These are phyloP conservation scores for Vandiemenella viatica DNA, from an alignment of 2,888 invertebrate species.

Conservation along the genomic window DNA sequence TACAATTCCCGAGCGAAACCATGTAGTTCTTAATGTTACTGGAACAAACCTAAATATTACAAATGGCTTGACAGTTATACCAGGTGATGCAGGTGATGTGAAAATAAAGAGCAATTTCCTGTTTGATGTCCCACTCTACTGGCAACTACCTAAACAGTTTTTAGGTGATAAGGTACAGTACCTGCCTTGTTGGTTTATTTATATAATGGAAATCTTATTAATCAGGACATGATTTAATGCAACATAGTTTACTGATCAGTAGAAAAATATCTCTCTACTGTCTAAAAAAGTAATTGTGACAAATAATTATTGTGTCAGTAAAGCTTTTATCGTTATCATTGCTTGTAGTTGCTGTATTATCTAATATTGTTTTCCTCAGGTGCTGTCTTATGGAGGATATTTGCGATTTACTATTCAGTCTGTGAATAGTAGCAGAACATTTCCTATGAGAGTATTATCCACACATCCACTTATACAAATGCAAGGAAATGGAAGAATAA, in stretches of 20 bases:
- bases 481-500: conserved; percentile 52
- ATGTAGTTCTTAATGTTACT: conserved; percentile 26
- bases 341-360: too few relatives aligned
- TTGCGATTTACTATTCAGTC: conserved; percentile 58
- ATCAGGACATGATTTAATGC: too few relatives aligned
- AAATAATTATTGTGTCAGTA: too few relatives aligned
- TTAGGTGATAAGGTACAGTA: conserved; percentile 59
- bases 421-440: conserved; percentile 43
- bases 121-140: conserved; percentile 59
- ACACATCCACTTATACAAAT: conserved; percentile 69
- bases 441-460: conserved; percentile 35
- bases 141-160: conserved; percentile 65
- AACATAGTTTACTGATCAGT: too few relatives aligned
- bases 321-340: too few relatives aligned
- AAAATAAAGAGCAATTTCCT: conserved; percentile 36
- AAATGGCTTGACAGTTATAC: conserved; percentile 45
- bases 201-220: too few relatives aligned
- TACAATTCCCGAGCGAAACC: conserved; percentile 15
- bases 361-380: conserved; percentile 37
- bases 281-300: too few relatives aligned
- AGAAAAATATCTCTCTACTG: too few relatives aligned
- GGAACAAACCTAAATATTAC: conserved; percentile 37
- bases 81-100: conserved; percentile 39
- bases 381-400: conserved; percentile 81
- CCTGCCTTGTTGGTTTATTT: too few relatives aligned